Evolutionary conservation across 2,113 vertebrate species (phyloP), one percentile per base, ranked within the genome.

Genomic region (Donacobius atricapilla): DNA sequence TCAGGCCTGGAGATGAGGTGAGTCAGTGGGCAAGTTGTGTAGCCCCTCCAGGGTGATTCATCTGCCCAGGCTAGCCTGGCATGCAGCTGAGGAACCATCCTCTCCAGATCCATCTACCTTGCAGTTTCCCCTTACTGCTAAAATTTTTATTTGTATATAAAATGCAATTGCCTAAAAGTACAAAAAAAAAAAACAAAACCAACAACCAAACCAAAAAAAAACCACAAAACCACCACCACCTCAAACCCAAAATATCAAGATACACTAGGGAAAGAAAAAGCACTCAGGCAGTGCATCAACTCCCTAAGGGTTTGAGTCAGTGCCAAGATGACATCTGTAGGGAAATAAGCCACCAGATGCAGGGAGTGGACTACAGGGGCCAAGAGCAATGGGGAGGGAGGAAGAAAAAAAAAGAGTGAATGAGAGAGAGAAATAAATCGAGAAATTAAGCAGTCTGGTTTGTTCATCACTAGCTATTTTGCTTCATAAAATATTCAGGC

Each of bases 341-440:
- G 69, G 83, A 96, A 92, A 95, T 79, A 89, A 89, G 53, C 81
- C 35, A 88, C 83, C 76, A 86, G 78, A 83, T 90, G 70, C 73
- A 77, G 30, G 13, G 66, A 94, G 93, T 30, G 73, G 70, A 91
- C 71, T 90, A 57, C 24, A 80, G 31, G 21, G 50, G 39, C 33
- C 39, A 86, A 96, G 48, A 88, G 53, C 70, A 86, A 90, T 33
- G 22, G 10, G 10, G 6, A 18, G 9, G 4, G 7, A 8, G 5
- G 11, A 22, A 45, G 20, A 0, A 4, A 10, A 44, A 78, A n/a
- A 54, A 63, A 12, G 3, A 19, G 10, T 5, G 2, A 33, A 9
- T 1, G 0, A 77, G 8, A 39, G 6, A 56, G 20, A 50, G 4
- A 81, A 87, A 66, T 50, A 68, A 76, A 86, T 21, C 33, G 81